These are phyloP conservation scores for Probaryconus sp. DNA, from an alignment of 1,140 invertebrate species.

Conservation along the genomic window DNA sequence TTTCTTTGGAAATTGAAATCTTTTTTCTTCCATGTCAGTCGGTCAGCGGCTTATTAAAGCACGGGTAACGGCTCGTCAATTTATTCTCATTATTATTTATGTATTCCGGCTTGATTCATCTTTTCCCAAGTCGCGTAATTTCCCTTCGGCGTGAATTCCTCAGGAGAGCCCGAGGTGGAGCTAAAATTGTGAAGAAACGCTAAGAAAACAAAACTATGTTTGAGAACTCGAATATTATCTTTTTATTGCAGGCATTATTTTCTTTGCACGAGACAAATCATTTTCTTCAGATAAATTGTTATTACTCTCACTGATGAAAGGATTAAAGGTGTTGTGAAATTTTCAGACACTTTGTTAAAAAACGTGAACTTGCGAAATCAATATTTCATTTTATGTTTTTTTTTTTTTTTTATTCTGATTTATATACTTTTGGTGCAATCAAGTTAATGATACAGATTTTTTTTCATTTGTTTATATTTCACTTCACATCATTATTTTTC, in stretches of 20 bases:
- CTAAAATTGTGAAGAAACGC: slow-evolving; percentile 33
- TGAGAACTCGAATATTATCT: slow-evolving; percentile 32
- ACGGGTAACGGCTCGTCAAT: slow-evolving; percentile 54
- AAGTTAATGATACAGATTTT: no score
- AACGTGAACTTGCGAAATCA: no score
- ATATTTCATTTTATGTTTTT: no score
- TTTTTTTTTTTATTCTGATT: no score
- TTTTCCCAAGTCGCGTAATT: slow-evolving; percentile 49
- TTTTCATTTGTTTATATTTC: no score
- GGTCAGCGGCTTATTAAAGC: slow-evolving; percentile 60
- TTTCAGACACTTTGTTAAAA: not conserved
- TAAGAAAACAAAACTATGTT: slow-evolving; percentile 30
- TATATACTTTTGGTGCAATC: no score
- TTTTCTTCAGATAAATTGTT: slow-evolving; percentile 21
- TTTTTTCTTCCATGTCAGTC: slow-evolving; percentile 45
- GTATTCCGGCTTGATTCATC: slow-evolving; percentile 56
- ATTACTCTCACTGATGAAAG: slow-evolving; percentile 15
- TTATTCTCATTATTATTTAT: slow-evolving; percentile 63
- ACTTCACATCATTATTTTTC: no score
- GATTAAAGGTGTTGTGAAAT: not conserved
- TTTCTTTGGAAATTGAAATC: slow-evolving; percentile 36
- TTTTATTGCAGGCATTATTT: slow-evolving; percentile 30
- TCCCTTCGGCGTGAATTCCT: slow-evolving; percentile 54
- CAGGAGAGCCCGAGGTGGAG: slow-evolving; percentile 7
- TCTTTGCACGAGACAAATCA: slow-evolving; percentile 19